A percentile compares a stretch with the other conserved stretches of the same genome.
Conservation (phyloP, 92 coral and sea anemone species). For the Zoanthus solanderi region DNA sequence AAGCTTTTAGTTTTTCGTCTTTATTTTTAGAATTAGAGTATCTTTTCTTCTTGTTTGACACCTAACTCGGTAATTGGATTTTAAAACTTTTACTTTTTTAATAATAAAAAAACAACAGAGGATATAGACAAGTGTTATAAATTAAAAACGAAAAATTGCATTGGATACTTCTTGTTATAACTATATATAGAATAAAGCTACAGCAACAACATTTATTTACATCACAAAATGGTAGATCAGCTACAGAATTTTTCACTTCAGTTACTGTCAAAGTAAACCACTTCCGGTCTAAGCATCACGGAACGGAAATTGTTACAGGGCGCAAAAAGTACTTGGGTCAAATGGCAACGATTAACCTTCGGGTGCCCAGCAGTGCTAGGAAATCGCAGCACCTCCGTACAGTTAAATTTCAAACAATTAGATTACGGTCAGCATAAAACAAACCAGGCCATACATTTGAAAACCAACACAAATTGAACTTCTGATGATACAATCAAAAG, state of each 20-base stretch:
- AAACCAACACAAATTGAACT: background rate
- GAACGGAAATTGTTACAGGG: background rate
- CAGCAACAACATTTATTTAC: background rate
- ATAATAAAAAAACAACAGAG: background rate
- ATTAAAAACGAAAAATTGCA: background rate
- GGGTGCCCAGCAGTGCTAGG: conserved; percentile 36
- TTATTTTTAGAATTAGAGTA: background rate
- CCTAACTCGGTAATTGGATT: background rate
- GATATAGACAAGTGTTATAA: background rate
- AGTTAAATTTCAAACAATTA: background rate
- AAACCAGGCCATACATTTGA: background rate
- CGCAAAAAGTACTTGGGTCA: background rate
- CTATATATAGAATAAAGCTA: background rate
- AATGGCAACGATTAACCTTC: conserved; percentile 11
- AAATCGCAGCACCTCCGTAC: conserved; percentile 2
- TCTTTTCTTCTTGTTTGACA: background rate
- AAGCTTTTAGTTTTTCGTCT: background rate
- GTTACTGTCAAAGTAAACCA: background rate
- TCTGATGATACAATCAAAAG: background rate
- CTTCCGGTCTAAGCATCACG: background rate
- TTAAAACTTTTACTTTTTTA: background rate
- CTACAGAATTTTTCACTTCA: too few relatives aligned
- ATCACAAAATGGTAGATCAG: too few relatives aligned
- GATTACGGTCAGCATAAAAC: background rate
- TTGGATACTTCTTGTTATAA: background rate